These are phyloP conservation scores for Nilaparvata lugens DNA, from an alignment of 1,140 invertebrate genomes.

Conservation along the genomic window DNA sequence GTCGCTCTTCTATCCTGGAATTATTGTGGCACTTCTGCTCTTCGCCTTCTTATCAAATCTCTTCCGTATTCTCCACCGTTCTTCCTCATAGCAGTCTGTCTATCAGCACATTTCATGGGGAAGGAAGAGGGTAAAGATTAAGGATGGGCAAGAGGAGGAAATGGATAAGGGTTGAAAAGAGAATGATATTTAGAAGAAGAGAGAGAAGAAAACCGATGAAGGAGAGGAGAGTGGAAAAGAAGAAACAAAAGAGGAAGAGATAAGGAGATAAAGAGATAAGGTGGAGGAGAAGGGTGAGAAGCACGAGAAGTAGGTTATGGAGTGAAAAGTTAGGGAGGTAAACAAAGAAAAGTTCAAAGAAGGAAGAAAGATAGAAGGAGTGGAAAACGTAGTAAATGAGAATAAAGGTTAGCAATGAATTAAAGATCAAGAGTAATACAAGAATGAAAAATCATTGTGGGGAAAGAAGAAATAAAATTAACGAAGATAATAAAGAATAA, in stretches of 20 bases:
- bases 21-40: too few species aligned
- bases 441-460: too few species aligned
- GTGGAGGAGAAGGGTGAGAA: background rate
- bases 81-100: too few species aligned
- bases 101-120: background rate
- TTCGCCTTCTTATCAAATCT: too few species aligned
- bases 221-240: constrained; percentile 3
- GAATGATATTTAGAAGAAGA: background rate
- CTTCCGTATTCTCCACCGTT: too few species aligned
- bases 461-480: background rate
- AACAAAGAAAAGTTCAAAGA: constrained; percentile 2
- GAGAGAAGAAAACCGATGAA: background rate
- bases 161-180: background rate
- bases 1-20: too few species aligned
- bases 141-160: background rate
- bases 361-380: constrained; percentile 3
- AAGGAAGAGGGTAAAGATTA: background rate
- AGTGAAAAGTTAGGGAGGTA: background rate
- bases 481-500: background rate
- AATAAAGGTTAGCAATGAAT: background rate
- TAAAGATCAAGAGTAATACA: too few species aligned
- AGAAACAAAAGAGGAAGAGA: background rate
- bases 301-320: too few species aligned
- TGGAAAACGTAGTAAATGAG: background rate
- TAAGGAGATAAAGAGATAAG: background rate